These are phyloP conservation scores for Saccostrea echinata DNA, from an alignment of 1,140 invertebrate genomes.

Conservation along the genomic window DNA sequence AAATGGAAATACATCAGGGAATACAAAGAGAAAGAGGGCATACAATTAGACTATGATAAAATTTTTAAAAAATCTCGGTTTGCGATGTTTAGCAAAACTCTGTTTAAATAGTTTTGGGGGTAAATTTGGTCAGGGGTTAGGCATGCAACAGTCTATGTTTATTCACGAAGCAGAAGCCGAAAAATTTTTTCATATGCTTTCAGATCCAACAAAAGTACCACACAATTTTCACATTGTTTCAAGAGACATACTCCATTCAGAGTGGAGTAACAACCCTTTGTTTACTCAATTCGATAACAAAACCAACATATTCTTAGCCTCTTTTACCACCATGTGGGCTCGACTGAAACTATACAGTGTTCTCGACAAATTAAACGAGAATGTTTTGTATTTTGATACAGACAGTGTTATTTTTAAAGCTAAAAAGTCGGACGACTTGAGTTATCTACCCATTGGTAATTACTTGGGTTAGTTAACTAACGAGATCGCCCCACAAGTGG, in stretches of 20 bases:
- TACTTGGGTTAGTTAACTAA: constrained; percentile 48
- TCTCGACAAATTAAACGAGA: constrained; percentile 70
- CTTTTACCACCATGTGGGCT: constrained; percentile 77
- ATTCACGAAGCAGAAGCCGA: constrained; percentile 53
- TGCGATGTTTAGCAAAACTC: constrained; percentile 46
- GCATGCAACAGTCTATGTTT: constrained; percentile 50
- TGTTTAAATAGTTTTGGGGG: constrained; percentile 36
- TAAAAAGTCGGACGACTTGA: neutral
- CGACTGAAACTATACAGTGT: constrained; percentile 77
- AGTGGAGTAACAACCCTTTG: constrained; percentile 27
- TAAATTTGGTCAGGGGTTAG: constrained; percentile 18
- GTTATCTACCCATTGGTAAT: constrained; percentile 44
- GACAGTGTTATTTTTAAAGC: constrained; percentile 70
- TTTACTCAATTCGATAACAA: constrained; percentile 40
- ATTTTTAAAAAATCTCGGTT: constrained; percentile 38
- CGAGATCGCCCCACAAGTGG: constrained; percentile 49
- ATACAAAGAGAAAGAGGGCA: constrained; percentile 42
- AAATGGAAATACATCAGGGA: constrained; percentile 38
- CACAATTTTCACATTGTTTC: constrained; percentile 73
- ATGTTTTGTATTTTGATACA: constrained; percentile 80
- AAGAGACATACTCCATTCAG: constrained; percentile 54
- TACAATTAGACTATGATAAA: constrained; percentile 44
- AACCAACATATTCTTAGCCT: constrained; percentile 76
- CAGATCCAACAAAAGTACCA: constrained; percentile 59
- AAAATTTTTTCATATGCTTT: constrained; percentile 70